These are phyloP conservation scores for Pycnonotus jocosus DNA, from an alignment of 2,113 vertebrate genomes.

Conservation along the genomic window DNA sequence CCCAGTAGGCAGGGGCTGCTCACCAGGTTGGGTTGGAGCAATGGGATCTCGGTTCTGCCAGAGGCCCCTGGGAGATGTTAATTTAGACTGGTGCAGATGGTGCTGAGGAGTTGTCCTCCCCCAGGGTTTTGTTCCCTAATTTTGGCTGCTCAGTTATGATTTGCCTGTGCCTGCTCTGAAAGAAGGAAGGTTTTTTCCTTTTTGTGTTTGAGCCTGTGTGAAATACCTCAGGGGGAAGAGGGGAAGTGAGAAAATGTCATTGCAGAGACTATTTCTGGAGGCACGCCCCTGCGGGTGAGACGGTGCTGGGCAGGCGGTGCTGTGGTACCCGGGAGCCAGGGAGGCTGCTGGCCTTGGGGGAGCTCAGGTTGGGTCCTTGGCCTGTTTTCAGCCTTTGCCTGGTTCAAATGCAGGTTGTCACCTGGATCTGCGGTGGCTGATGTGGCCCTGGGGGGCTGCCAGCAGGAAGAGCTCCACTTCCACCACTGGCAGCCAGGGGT, in stretches of 20 bases:
- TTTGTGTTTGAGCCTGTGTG: not conserved
- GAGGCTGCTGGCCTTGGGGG: not conserved
- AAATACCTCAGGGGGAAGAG: not conserved
- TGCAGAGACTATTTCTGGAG: not conserved
- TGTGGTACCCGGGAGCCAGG: fast-evolving
- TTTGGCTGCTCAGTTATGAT: not conserved
- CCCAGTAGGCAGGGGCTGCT: not conserved
- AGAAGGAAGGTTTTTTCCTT: not conserved
- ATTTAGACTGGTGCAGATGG: slow-evolving; percentile 22
- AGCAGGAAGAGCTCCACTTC: not conserved
- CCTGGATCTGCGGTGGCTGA: not conserved
- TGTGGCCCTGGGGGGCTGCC: fast-evolving
- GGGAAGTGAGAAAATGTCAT: not conserved
- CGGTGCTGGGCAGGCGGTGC: not conserved
- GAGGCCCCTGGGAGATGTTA: not conserved
- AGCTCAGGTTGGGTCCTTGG: not conserved
- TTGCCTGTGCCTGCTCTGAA: not conserved
- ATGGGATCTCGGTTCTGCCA: not conserved
- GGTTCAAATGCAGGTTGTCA: not conserved
- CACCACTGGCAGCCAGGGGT: fast-evolving
- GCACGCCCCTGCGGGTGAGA: fast-evolving
- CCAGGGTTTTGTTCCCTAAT: slow-evolving; percentile 16
- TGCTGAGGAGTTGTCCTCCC: not conserved
- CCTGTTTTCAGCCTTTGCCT: not conserved
- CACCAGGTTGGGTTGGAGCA: fast-evolving